phyloP scores from a whole-genome alignment of 2,797 vertebrate genomes.

The Leptoclinus maculatus region DNA sequence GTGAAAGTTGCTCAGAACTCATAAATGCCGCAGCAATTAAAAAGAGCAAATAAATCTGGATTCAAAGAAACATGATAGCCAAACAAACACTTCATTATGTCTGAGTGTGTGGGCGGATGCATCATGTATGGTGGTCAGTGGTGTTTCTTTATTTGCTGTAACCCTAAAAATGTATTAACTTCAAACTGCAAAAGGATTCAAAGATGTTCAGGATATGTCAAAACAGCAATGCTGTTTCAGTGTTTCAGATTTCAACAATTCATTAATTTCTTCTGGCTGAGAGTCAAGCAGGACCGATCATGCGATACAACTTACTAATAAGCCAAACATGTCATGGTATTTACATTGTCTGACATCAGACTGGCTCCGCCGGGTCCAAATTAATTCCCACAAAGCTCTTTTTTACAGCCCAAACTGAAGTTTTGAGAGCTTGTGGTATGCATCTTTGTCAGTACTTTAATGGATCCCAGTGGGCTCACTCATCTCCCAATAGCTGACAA shows the following conservation, averaged over 20 bases:
- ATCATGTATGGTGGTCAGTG: neutral
- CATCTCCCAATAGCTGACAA: slow-evolving; percentile 49
- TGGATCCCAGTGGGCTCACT: slow-evolving; percentile 72
- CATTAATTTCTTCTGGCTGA: slow-evolving; percentile 35
- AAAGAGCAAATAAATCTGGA: slow-evolving; percentile 22
- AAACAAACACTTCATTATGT: slow-evolving; percentile 7
- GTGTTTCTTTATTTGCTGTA: neutral
- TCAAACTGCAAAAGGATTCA: neutral
- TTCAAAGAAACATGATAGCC: neutral
- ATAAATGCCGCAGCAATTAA: slow-evolving; percentile 30
- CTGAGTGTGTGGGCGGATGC: slow-evolving; percentile 13
- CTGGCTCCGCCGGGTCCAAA: slow-evolving; percentile 8
- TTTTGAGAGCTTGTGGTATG: slow-evolving; percentile 38
- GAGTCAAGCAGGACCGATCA: slow-evolving; percentile 24
- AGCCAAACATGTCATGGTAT: slow-evolving; percentile 28
- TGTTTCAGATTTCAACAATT: slow-evolving; percentile 29
- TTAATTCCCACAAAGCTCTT: slow-evolving; percentile 19
- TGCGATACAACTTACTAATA: slow-evolving; percentile 36
- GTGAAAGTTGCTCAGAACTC: slow-evolving; percentile 7
- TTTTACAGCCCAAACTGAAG: slow-evolving; percentile 17
- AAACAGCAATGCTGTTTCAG: slow-evolving; percentile 1
- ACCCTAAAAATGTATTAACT: neutral
- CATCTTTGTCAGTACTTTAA: slow-evolving; percentile 54
- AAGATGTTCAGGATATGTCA: slow-evolving; percentile 19
- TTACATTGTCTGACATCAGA: slow-evolving; percentile 57